Conservation (phyloP, 2,113 vertebrate genomes). For the Sinocyclocheilus anshuiensis region DNA sequence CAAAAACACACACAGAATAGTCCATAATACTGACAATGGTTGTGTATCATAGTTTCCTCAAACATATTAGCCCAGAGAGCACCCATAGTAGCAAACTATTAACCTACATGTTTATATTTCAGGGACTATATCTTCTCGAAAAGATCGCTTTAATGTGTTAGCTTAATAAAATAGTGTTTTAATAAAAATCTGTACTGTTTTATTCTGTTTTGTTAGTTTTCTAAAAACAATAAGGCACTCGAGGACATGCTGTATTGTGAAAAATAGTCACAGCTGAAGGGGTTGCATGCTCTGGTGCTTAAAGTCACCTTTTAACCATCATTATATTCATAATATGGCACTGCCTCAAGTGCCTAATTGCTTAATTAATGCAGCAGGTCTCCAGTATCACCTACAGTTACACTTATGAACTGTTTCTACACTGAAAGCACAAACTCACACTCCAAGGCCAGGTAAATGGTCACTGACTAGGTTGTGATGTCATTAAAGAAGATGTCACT, state of each 20-base stretch:
- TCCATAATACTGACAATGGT: no score
- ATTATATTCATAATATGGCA: conserved; percentile 1
- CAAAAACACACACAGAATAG: no score
- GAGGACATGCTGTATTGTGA: not conserved
- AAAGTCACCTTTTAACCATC: not conserved
- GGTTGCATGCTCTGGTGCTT: not conserved
- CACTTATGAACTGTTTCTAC: not conserved
- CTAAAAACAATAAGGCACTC: not conserved
- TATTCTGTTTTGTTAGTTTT: not conserved
- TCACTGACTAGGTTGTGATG: not conserved
- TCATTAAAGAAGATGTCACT: conserved; percentile 35
- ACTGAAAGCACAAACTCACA: not conserved
- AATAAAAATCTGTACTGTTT: not conserved
- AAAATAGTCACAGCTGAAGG: conserved; percentile 5
- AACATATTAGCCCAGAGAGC: not conserved
- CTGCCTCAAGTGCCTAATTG: not conserved
- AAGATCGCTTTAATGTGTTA: not conserved
- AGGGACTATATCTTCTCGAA: not conserved
- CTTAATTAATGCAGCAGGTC: conserved; percentile 14
- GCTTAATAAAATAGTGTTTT: not conserved
- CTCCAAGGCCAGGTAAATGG: not conserved
- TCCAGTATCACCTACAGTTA: not conserved
- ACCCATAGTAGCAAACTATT: not conserved
- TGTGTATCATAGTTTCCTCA: no score
- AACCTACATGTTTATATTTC: not conserved